Evolutionary conservation across 2,113 vertebrate genomes (phyloP), one percentile per base, ranked within the genome.

Genomic region (Entelurus aequoreus): DNA sequence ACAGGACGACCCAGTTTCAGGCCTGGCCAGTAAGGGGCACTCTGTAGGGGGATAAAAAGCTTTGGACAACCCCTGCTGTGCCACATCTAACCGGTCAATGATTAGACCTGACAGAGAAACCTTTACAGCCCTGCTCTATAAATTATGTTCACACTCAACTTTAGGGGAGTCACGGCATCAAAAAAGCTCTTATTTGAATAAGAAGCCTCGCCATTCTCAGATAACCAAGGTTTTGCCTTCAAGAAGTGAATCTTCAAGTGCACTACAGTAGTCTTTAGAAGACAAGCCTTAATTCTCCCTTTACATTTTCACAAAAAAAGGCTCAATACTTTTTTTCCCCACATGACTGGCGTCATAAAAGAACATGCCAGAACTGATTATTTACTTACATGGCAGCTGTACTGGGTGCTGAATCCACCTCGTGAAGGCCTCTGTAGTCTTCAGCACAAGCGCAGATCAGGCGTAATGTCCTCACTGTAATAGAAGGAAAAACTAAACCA

Each of bases 391-490:
- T 94, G 69, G 93, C 92, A 0, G 93, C 91, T 0, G 90, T 62
- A 47, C 72, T 71, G 0, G 88, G 87, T 2, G 80, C 50, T 6
- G 75, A 44, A 4, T 81, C 81, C 0, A 60, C 46, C 0, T 93
- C 93, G 0, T 84, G 84, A 6, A 86, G 42, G 1, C 85, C 72
- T 15, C 89, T 89, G 73, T 95, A 95, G 10, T 94, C 91, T 72
- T 98, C 95, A 0, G 94, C 93, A 37, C 94, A 97, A 53, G 90
- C 93, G 3, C 95, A 98, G 86, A 96, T 96, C 40, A 91, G 69
- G 0, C 94, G 89, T 49, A 98, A 81, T 1, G 94, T 90, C 69
- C 94, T 77, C 48, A 96, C 96, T 98, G 81, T 0, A 53, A 78
- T 14, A 65, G 0, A 66, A 66, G 28, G 12, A 59, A 13, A 21